Evolutionary conservation across 2,113 vertebrate species (phyloP).

Genomic region (Upupa epops): DNA sequence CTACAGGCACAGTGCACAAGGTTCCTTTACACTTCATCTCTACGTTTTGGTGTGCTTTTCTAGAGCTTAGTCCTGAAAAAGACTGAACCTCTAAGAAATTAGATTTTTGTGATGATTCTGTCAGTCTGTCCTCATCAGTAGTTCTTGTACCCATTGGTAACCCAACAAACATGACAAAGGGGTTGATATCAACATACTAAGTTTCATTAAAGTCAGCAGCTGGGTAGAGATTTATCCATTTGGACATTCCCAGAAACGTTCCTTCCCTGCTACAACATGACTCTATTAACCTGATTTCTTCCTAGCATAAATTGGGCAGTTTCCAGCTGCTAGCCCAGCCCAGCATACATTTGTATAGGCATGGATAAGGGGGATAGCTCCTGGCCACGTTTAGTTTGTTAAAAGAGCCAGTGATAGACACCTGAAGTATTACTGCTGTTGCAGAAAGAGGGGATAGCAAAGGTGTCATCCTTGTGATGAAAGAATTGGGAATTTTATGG

Average conservation of each 20-base stretch:
- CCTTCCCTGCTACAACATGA: not conserved
- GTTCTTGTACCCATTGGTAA: not conserved
- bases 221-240: not conserved
- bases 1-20: not conserved
- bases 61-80: not conserved
- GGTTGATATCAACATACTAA: not conserved
- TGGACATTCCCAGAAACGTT: not conserved
- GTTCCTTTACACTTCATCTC: not conserved
- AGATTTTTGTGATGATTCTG: not conserved
- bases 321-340: not conserved
- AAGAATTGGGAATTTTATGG: not conserved
- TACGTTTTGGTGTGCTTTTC: not conserved
- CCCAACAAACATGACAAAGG: not conserved
- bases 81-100: not conserved
- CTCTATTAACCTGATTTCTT: not conserved
- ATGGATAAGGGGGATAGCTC: not conserved
- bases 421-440: not conserved
- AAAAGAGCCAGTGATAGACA: not conserved
- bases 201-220: not conserved
- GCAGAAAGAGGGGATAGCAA: not conserved
- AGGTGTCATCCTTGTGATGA: not conserved
- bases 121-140: not conserved
- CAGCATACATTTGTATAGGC: not conserved
- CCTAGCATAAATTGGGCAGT: not conserved
- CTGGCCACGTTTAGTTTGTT: not conserved